Evolutionary conservation across 2,888 invertebrate species (phyloP).

Genomic region (Linhomoeus sp.): DNA sequence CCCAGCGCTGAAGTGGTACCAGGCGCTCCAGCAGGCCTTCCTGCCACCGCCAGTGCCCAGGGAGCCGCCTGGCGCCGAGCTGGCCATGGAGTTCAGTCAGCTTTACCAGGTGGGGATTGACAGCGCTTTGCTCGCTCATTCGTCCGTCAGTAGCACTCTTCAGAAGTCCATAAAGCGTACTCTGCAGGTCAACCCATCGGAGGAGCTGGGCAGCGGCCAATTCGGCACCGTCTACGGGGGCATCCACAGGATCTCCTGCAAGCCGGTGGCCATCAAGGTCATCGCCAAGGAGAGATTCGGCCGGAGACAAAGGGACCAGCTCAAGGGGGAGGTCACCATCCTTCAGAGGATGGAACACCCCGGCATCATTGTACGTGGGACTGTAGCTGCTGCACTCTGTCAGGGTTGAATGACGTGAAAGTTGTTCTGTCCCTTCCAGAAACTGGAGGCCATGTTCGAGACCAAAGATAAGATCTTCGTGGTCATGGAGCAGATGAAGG

Average conservation of each 20-base stretch:
- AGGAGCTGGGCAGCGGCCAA: constrained; percentile 91
- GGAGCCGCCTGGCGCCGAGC: constrained; percentile 10
- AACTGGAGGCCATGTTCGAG: constrained; percentile 94
- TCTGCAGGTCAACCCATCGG: constrained; percentile 48
- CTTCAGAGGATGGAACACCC: constrained; percentile 29
- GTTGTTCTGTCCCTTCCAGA: too few relatives aligned
- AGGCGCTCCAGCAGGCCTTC: constrained; percentile 12
- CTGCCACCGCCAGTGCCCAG: constrained; percentile 16
- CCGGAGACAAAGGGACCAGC: constrained; percentile 5
- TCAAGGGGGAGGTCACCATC: constrained; percentile 9
- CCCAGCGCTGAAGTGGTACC: constrained; percentile 4
- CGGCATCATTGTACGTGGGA: constrained; percentile 37
- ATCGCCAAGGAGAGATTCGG: constrained; percentile 24
- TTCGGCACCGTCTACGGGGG: constrained; percentile 97
- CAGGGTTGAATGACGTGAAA: too few relatives aligned
- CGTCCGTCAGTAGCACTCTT: too few relatives aligned
- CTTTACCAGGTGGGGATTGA: constrained; percentile 16
- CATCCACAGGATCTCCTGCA: constrained; percentile 21
- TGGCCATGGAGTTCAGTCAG: constrained; percentile 21
- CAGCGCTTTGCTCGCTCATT: too few relatives aligned
- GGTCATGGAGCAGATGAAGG: constrained; percentile 95
- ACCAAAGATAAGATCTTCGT: constrained; percentile 92
- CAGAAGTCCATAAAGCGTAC: too few relatives aligned
- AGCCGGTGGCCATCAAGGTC: constrained; percentile 26
- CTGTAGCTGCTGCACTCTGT: too few relatives aligned